A percentile compares a stretch with the other conserved stretches of the same genome.
phyloP scores from a whole-genome alignment of 2,888 invertebrate species.

The Cheilosia grossa region DNA sequence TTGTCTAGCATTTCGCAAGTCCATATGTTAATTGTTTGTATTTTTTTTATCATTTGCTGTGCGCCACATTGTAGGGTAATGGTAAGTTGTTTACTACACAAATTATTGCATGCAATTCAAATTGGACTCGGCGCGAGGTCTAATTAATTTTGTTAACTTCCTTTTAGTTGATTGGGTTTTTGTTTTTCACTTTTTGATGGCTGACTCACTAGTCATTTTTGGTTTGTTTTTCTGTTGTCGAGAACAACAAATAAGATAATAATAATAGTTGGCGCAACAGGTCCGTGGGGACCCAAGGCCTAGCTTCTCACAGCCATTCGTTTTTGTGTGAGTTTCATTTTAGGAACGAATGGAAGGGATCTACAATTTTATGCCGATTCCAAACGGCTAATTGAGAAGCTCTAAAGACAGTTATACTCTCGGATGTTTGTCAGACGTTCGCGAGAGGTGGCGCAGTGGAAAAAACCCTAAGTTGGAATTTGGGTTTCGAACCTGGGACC shows the following conservation, averaged over 20 bases:
- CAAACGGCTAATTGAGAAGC: no score
- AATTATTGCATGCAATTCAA: slow-evolving; percentile 44
- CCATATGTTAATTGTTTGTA: not conserved
- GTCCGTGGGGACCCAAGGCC: no score
- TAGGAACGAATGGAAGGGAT: no score
- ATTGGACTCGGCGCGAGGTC: slow-evolving; percentile 27
- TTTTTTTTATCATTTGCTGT: not conserved
- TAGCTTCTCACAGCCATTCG: no score
- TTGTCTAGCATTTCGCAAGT: slow-evolving; percentile 3
- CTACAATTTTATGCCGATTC: no score
- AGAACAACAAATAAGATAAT: not conserved
- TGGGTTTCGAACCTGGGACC: no score
- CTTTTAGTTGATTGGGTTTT: not conserved
- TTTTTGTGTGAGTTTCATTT: no score
- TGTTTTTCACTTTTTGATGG: not conserved
- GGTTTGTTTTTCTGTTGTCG: not conserved
- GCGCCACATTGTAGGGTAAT: not conserved
- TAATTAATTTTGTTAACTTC: slow-evolving; percentile 13
- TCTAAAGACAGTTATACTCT: no score
- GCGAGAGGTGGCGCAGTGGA: no score
- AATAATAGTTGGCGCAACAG: no score
- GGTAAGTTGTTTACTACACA: slow-evolving; percentile 20
- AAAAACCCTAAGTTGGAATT: no score
- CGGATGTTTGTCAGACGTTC: no score
- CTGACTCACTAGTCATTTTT: slow-evolving; percentile 17